phyloP scores from a whole-genome alignment of 2,888 invertebrate species.

The Sicus ferrugineus region DNA sequence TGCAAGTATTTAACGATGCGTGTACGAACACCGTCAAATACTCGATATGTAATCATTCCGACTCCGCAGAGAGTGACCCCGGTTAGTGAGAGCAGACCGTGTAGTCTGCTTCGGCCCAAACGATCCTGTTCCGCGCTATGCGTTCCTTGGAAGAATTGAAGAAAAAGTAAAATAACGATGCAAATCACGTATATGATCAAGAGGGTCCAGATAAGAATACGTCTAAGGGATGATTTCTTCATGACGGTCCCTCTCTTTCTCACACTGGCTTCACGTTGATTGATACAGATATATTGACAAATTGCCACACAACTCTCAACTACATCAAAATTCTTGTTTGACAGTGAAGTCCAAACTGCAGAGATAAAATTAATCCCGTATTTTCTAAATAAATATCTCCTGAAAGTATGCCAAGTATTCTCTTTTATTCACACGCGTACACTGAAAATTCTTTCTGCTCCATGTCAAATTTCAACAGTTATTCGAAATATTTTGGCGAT shows the following conservation, averaged over 20 bases:
- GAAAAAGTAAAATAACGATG: not conserved
- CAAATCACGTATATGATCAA: not conserved
- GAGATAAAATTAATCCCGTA: not conserved
- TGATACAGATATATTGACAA: not conserved
- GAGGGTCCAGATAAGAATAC: not conserved
- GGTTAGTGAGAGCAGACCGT: not conserved
- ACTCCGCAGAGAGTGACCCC: not conserved
- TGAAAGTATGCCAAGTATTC: not conserved
- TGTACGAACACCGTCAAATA: not conserved
- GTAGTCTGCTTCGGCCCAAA: not conserved
- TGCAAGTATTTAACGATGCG: constrained; percentile 1
- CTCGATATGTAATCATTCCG: not conserved
- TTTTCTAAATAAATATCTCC: not conserved
- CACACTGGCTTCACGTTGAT: not conserved
- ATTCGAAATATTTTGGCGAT: no score
- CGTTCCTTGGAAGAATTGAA: not conserved
- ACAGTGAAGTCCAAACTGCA: not conserved
- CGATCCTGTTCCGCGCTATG: not conserved
- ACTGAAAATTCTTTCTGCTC: no score
- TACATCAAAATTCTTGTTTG: no score
- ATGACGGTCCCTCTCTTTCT: no score
- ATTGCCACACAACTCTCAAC: no score
- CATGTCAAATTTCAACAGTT: no score
- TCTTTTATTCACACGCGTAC: no score
- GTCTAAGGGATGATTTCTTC: no score